Evolutionary conservation across 1,140 invertebrate genomes (phyloP), one percentile per base, ranked within the genome.

Genomic region (Ceratina japonica): DNA sequence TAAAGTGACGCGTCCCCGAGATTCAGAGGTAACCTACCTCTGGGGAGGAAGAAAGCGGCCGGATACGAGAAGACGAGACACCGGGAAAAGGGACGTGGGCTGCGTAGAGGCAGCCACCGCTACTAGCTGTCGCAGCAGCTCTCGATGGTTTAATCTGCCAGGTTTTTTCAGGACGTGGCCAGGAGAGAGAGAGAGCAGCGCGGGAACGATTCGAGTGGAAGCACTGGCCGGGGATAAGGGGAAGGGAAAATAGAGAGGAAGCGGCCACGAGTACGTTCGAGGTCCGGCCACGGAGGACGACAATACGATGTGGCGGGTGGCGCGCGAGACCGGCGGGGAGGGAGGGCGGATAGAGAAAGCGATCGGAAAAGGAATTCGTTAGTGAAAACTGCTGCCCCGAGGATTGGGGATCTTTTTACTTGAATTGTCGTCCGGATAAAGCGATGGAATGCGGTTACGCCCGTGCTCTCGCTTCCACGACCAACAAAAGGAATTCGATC

Each of bases 321-420:
- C 12, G 27, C 12, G 31, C 18, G 62, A 8, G 56, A 7, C 4
- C 15, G 7, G 52, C 2, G 16, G 52, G 62, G 16, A 2, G 4
- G 37, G 0, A 10, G 7, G 8, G 8, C 0, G 18, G 24, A 56
- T 5, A 70, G 80, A 72, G 75, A 71, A 71, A 86, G 58, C 51
- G 84, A 82, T 85, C 72, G 84, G 83, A 74, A 80, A 73, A 85
- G 80, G 83, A 86, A 86, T 86, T 86, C 83, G 84, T 86, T 85
- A 86, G 71, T 82, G 83, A 80, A 73, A 85, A 84, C 80, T 81
- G 75, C 80, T 79, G 80, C 51, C 65, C 52, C 52, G 59, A 79
- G 84, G 68, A 82, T 81, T 73, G 73, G 76, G 37, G 76, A 66
- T 80, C 76, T 82, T 85, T 86, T 86, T 86, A 80, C 72, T 86